Base-by-base conservation (phyloP, 1,140 invertebrate species). In the Halesus radiatus region DNA sequence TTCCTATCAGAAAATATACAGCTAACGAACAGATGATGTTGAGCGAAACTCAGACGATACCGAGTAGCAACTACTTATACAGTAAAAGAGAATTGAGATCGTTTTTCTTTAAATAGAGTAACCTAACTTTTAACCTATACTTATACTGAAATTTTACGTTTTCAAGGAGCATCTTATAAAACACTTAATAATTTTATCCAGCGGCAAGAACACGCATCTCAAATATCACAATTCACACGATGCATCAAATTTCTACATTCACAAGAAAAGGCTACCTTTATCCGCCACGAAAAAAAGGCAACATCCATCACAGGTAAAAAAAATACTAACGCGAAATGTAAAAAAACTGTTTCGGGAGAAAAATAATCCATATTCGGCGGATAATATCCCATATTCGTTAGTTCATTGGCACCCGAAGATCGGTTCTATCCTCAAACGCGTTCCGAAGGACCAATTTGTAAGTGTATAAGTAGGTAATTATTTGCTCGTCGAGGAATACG, bases 391-490 rank as follows among this genome's bases (percentile, higher is more conserved):
- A 32, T 23, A 29, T 66, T 66, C 15, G 58, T 66, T 66, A 50
- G 68, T 72, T 72, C 68, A 72, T 53, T 72, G 68, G 68, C 68
- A 23, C 45, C 45, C 50, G 68, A 72, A 23, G 53, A 29, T 52
- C 20, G 52, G 18, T 75, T 23, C 22, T 13, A 45, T 18, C 68
- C 23, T 18, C 15, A 29, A 54, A 75, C 54, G 72, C 20, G 53
- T 20, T 37, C 18, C 26, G 72, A 75, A 18, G 72, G 72, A 7
- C 72, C 72, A 75, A 75, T 75, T 75, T 75, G 37, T 75, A 58
- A 32, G 58, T 56, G 54, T 26, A 58, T 75, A 75, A 75, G 53
- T 75, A 75, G 72, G 72, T 58, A 75, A 75, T 75, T 75, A 75
- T 75, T 75, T 75, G 72, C 37, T 75, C 26, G 72, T 56, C 53